Evolutionary conservation across 2,113 vertebrate species (phyloP).

Genomic region (Pelmatolapia mariae): DNA sequence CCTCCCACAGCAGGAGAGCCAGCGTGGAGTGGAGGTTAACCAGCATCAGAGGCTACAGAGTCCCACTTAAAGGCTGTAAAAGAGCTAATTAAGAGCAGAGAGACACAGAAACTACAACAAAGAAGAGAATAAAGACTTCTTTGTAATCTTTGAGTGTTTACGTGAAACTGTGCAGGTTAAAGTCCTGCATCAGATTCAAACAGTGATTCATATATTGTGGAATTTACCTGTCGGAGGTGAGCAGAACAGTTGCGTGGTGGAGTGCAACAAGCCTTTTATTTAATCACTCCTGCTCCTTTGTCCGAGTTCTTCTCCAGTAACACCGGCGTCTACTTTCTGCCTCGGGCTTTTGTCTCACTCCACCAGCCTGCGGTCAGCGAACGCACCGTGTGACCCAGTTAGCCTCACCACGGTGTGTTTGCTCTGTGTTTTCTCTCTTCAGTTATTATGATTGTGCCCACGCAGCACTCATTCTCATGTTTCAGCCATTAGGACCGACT

Average conservation of each 20-base stretch:
- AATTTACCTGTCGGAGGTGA: background rate
- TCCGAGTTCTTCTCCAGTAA: background rate
- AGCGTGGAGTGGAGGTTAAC: background rate
- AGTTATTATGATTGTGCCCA: background rate
- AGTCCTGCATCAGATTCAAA: background rate
- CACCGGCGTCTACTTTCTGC: background rate
- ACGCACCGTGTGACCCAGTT: conserved; percentile 19
- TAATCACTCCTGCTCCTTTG: background rate
- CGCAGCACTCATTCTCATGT: background rate
- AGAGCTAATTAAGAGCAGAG: background rate
- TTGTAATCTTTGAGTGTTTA: background rate
- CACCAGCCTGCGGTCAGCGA: background rate
- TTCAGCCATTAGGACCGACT: background rate
- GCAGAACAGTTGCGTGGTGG: background rate
- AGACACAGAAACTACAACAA: background rate
- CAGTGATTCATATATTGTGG: background rate
- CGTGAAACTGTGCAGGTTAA: background rate
- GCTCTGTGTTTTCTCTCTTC: background rate
- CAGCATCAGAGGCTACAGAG: background rate
- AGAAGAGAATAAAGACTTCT: background rate
- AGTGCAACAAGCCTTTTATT: background rate
- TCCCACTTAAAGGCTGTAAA: background rate
- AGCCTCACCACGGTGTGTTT: background rate
- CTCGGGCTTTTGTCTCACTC: background rate
- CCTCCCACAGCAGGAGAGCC: background rate